phyloP scores from a whole-genome alignment of 2,113 vertebrate species.

The Callocephalon fimbriatum region DNA sequence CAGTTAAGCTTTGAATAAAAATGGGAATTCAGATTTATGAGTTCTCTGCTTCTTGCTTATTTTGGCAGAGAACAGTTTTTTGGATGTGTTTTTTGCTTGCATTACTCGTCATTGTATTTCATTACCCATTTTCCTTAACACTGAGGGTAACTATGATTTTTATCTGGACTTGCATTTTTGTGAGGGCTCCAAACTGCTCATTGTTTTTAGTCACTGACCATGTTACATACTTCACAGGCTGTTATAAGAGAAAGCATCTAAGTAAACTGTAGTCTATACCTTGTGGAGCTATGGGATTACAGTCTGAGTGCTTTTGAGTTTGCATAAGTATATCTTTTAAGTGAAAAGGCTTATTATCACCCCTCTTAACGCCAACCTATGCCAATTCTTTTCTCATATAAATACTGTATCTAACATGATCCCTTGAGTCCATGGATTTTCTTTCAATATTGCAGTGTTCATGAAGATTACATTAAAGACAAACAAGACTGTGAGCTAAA shows the following conservation, averaged over 20 bases:
- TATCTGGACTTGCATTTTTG: constrained; percentile 38
- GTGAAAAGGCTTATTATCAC: neutral
- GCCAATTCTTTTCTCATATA: neutral
- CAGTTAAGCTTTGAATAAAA: constrained; percentile 42
- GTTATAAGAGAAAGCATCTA: neutral
- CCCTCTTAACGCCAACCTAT: neutral
- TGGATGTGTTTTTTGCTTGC: constrained; percentile 32
- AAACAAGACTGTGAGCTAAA: neutral
- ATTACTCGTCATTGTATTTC: neutral
- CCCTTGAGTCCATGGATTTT: neutral
- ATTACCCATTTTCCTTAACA: constrained; percentile 39
- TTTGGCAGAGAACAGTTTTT: constrained; percentile 18
- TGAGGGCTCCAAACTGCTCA: neutral
- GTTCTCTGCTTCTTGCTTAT: neutral
- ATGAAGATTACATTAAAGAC: neutral
- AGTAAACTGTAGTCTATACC: neutral
- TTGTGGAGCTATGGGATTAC: neutral
- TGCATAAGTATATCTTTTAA: neutral
- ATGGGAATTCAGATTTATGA: constrained; percentile 7
- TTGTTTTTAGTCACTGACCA: constrained; percentile 17
- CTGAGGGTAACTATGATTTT: constrained; percentile 27
- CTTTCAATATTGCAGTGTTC: neutral
- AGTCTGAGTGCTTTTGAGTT: neutral
- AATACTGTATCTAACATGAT: neutral
- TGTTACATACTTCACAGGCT: neutral